Evolutionary conservation across 2,113 vertebrate species (phyloP), one percentile per base, ranked within the genome.

Genomic region (Dolichallabes microphthalmus): DNA sequence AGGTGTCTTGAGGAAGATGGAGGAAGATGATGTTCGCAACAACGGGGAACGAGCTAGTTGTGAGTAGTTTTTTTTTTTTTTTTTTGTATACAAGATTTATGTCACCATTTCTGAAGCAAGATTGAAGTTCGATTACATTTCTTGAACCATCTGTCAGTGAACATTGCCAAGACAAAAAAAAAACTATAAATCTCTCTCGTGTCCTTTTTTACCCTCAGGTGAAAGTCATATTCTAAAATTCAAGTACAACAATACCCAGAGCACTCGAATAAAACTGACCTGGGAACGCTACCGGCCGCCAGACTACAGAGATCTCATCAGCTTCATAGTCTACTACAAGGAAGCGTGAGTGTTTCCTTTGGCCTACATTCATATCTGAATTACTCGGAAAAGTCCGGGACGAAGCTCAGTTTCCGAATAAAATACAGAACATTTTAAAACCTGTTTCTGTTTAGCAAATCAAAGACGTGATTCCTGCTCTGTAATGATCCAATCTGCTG

Each of bases 261-360:
- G 97, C 92, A 95, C 96, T 86, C 91, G 91, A 25, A 97, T 99
- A 90, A 95, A 91, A 1, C 85, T 99, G 60, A 96, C 94, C 0
- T 99, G 97, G 98, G 96, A 97, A 84, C 94, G 95, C 14, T 98
- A 98, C 93, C 93, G 94, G 32, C 97, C 96, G 2, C 95, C 93
- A 0, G 96, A 97, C 91, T 96, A 97, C 89, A 90, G 94, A 89
- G 96, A 97, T 90, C 96, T 98, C 83, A 97, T 98, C 92, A 98
- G 96, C 92, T 99, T 98, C 91, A 97, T 97, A 0, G 95, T 99
- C 82, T 99, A 98, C 95, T 98, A 97, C 93, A 99, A 98, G 90
- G 98, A 99, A 82, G 96, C 97, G 98, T 99, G 92, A 97, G 98
- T 99, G 85, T 80, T 84, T 39, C 45, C 57, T 30, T 45, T 76